Evolutionary conservation across 2,797 vertebrate species (phyloP), one percentile per base, ranked within the genome.

Genomic region (Sebastiscus albofasciatus): DNA sequence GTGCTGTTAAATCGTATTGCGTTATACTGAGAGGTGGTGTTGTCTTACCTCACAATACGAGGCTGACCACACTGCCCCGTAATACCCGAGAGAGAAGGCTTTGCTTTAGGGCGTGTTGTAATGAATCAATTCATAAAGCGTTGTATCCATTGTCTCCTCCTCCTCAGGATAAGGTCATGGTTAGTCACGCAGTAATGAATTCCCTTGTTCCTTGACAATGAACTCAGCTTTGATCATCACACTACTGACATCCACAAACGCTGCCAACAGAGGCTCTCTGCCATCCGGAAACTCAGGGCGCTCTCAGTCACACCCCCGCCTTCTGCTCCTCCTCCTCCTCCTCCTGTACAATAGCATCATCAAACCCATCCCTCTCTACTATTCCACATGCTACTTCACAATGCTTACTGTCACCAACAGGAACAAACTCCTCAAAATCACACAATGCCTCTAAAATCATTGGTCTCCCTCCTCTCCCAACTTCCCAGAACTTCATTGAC

Each of bases 121-220:
- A 86, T 85, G 52, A 90, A 90, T 87, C 59, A 78, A 75, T 72
- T 82, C 74, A 77, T 64, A 59, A 67, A 54, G 60, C 52, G 8
- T 61, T 83, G 69, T 33, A 52, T 72, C 52, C 72, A 64, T 70
- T 26, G 61, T 72, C 29, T 64, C 36, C 27, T 42, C 55, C 59
- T 82, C 54, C 64, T 74, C 22, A 24, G 54, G n/a, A 86, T 79
- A 31, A 73, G 67, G 49, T 67, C n/a, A 31, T 11, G 49, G 29
- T 64, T 75, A 74, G 65, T 68, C 65, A 52, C n/a, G 67, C 11
- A 72, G 29, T 77, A 83, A 75, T 72, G 29, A 85, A 61, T 74
- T 20, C 58, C 29, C 58, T 60, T 60, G 58, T 60, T 27, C 58
- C 29, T 60, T 60, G 58, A 29, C 58, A 31, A 60, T 60, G 12